Conservation (phyloP, 2,888 invertebrate species). For the Sclerodermus sp. region DNA sequence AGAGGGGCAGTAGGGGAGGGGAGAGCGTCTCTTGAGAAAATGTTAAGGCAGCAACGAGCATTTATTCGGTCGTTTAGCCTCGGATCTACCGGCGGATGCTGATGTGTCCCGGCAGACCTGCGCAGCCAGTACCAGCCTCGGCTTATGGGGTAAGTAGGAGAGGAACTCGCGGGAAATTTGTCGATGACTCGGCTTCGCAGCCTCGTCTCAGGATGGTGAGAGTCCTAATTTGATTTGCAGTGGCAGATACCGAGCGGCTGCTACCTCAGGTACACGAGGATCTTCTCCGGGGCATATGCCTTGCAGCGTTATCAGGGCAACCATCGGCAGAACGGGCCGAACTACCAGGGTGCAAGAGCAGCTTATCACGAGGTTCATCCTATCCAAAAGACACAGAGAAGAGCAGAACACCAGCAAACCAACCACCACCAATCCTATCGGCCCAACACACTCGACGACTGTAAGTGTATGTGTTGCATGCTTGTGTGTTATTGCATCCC, state of each 20-base stretch:
- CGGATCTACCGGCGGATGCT: conserved; percentile 44
- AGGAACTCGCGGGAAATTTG: background rate
- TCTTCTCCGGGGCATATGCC: conserved; percentile 49
- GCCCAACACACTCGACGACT: conserved; percentile 34
- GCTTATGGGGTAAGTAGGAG: conserved; percentile 42
- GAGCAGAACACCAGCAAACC: background rate
- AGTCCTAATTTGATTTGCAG: conserved; percentile 33
- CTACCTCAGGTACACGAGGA: conserved; percentile 48
- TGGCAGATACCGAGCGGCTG: conserved; percentile 51
- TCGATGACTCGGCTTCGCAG: background rate
- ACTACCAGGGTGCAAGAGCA: conserved; percentile 38
- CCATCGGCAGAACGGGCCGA: conserved; percentile 33
- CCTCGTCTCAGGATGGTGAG: background rate
- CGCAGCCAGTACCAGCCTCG: conserved; percentile 42
- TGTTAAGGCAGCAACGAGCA: conserved; percentile 4
- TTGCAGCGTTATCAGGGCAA: conserved; percentile 30
- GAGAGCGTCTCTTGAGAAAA: background rate
- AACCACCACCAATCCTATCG: conserved; percentile 17
- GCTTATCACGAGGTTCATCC: conserved; percentile 50
- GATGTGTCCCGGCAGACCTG: conserved; percentile 50
- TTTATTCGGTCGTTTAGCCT: conserved; percentile 33
- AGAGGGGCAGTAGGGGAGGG: background rate
- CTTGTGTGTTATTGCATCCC: background rate
- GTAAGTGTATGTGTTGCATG: conserved; percentile 41
- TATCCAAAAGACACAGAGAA: conserved; percentile 31